Base-by-base conservation (phyloP, 2,797 vertebrate species). In the Steatocranus sp. region DNA sequence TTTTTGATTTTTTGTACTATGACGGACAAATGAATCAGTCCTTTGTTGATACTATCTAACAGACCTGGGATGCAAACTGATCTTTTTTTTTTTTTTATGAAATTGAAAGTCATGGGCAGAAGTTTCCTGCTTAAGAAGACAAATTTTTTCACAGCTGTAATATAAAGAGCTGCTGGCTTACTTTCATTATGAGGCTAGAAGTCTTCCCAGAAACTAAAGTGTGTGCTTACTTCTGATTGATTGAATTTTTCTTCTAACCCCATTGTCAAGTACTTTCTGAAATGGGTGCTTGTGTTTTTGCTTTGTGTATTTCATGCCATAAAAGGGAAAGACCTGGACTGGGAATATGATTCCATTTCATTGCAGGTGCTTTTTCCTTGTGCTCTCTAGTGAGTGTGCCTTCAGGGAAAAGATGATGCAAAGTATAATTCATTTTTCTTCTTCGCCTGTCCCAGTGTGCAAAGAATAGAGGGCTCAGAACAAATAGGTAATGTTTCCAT, bases 391-490 rank as follows among this genome's bases (percentile, higher is more conserved):
- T 70, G 58, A 89, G 27, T 85, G 68, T 61, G 83, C 75, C 83
- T 88, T 90, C 23, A 53, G 76, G 75, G 27, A 83, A 78, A 75
- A 86, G 3, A 86, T 79, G 70, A 81, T 74, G n/a, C 48, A 84
- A 30, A 34, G 36, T 81, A 36, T 23, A 79, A 86, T 84, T 82
- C 43, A 86, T 50, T 10, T 38, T 27, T 17, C 38, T n/a, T 82
- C 43, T 61, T 74, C 5, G 30, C 20, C 68, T 27, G 15, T 70
- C 11, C 18, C 53, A 68, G 36, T 74, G 51, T 12, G 81, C 43
- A 81, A 81, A 91, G 46, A 78, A 82, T 15, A 53, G 4, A 11
- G 12, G 54, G 63, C 14, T 48, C 32, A 17, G n/a, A 46, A 83
- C 68, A 80, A 78, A 80, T 77, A 74, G 17, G 27, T 30, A 78